Base-by-base conservation (phyloP, 2,797 vertebrate species). In the Enteromius fasciolatus region DNA sequence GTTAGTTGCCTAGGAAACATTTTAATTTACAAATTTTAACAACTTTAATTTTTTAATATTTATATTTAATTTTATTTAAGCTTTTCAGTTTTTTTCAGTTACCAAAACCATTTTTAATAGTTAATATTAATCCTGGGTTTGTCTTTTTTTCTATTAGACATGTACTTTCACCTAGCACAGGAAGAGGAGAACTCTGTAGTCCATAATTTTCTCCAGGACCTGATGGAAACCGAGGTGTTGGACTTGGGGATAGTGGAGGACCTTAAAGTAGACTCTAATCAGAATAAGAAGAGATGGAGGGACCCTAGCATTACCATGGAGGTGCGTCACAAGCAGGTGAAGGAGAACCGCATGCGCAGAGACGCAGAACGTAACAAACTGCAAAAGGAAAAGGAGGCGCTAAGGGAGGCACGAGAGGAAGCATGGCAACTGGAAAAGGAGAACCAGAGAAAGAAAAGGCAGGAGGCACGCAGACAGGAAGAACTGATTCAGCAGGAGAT, bases 311-410 rank as follows among this genome's bases (percentile, higher is more conserved):
- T 98, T 89, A 95, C 93, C 86, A 99, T 99, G 96, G 96, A 98
- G 88, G 92, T 96, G 72, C 95, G 97, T 80, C 98, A 98, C 90
- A 92, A 95, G 86, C 96, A 97, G 96, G 97, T 98, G 72, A 97
- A 94, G 86, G 96, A 97, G 93, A 98, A 96, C 89, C 94, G 95
- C 48, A 74, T 92, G 18, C 94, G 57, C 84, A 90, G 77, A 83
- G 95, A 98, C 50, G 95, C 93, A n/a, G 93, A 93, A 69, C 90
- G 92, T 78, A 91, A 94, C 87, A 90, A 83, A 87, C 90, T 88
- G 86, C 95, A 91, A 86, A 93, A 88, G 78, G 94, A 95, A 88
- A 90, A 88, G 81, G 90, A 92, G 84, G 83, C 92, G 83, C 94
- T 88, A 89, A 95, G 89, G 88, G 92, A 81, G 0, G 88, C 90